Percentiles rank a stretch among this genome's conserved stretches.
Conservation (phyloP, 2,113 vertebrate genomes). For the Cryptotis parvus region DNA sequence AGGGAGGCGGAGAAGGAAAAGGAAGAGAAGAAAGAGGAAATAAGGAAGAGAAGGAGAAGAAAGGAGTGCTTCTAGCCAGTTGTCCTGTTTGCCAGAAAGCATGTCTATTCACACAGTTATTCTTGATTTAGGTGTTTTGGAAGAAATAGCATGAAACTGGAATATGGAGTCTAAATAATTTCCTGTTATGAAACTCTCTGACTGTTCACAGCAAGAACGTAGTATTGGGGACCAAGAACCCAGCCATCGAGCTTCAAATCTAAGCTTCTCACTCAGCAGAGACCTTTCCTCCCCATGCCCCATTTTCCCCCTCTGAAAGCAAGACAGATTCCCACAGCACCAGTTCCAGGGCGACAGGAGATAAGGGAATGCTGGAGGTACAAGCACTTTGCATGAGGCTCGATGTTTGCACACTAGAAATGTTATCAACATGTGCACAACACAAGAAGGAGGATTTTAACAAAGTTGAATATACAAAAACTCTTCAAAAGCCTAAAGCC, state of each 20-base stretch:
- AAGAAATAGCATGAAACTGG: not conserved
- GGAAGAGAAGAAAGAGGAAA: not conserved
- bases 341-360: not conserved
- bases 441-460: constrained; percentile 1
- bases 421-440: not conserved
- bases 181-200: not conserved
- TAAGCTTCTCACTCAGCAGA: not conserved
- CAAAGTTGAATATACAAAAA: not conserved
- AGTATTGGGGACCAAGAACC: not conserved
- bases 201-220: not conserved
- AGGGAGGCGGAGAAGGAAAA: too few species aligned
- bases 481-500: not conserved
- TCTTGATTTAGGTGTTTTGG: constrained; percentile 25
- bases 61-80: not conserved
- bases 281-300: not conserved
- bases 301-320: not conserved
- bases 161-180: constrained; percentile 20
- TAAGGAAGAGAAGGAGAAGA: not conserved
- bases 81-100: not conserved
- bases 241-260: not conserved
- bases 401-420: not conserved
- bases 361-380: not conserved
- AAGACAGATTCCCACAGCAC: not conserved
- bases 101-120: not conserved
- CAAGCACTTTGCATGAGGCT: not conserved